phyloP scores from a whole-genome alignment of 1,140 invertebrate genomes.

The Myzus persicae region DNA sequence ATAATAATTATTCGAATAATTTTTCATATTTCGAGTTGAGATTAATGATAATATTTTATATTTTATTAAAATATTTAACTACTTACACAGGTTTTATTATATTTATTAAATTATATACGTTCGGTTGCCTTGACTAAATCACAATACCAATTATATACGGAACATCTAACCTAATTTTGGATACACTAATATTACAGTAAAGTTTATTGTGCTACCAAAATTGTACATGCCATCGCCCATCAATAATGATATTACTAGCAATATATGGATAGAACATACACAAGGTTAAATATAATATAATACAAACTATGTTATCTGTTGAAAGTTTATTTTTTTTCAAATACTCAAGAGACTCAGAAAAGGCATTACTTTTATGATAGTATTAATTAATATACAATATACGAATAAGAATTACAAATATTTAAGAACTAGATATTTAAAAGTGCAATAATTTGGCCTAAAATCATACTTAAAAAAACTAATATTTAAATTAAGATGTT shows the following conservation, averaged over 20 bases:
- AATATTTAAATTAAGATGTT: no score
- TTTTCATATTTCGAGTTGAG: no score
- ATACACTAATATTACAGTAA: background rate
- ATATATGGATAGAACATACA: background rate
- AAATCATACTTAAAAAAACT: background rate
- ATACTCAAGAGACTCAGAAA: background rate
- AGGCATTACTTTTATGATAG: background rate
- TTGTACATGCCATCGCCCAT: background rate
- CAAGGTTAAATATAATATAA: background rate
- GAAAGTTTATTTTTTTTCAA: background rate
- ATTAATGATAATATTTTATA: background rate
- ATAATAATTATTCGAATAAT: no score
- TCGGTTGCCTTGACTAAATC: background rate
- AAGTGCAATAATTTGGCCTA: background rate
- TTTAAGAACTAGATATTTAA: background rate
- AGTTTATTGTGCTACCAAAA: background rate
- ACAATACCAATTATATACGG: background rate
- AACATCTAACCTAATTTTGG: background rate
- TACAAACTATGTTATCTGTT: background rate
- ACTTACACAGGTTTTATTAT: background rate
- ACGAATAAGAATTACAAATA: background rate
- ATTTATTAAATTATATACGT: background rate
- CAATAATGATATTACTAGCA: background rate
- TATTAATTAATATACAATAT: background rate
- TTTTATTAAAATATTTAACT: background rate